Evolutionary conservation across 2,888 invertebrate genomes (phyloP).

Genomic region (Drosophila suboccidentalis): DNA sequence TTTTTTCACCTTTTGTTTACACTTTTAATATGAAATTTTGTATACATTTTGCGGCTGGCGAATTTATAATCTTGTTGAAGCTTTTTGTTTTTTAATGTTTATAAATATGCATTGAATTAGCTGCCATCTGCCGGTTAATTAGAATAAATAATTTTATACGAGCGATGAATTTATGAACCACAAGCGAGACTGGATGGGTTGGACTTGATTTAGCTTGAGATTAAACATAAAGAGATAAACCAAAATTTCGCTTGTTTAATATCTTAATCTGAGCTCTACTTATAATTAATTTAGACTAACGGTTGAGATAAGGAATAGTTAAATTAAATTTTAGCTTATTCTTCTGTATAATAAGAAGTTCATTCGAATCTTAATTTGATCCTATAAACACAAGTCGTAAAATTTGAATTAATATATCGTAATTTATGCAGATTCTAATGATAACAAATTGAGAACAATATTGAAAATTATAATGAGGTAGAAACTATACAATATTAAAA

Average conservation of each 20-base stretch:
- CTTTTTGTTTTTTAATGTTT: conserved; percentile 47
- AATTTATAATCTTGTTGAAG: conserved; percentile 50
- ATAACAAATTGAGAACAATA: not conserved
- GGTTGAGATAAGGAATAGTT: not conserved
- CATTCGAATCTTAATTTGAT: not conserved
- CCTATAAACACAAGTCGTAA: not conserved
- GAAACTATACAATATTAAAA: not conserved
- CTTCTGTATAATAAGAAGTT: not conserved
- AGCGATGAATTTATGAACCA: conserved; percentile 35
- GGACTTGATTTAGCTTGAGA: conserved; percentile 1
- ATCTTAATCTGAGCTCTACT: conserved; percentile 2
- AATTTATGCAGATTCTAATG: not conserved
- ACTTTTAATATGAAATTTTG: conserved; percentile 65
- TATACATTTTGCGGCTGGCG: conserved; percentile 45
- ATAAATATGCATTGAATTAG: conserved; percentile 67
- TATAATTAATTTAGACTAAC: not conserved
- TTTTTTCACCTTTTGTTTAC: conserved; percentile 61
- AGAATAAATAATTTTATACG: conserved; percentile 39
- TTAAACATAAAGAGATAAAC: conserved; percentile 8
- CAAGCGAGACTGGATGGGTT: conserved; percentile 2
- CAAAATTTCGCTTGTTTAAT: not conserved
- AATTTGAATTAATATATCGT: not conserved
- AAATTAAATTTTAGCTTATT: not conserved
- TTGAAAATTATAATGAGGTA: not conserved
- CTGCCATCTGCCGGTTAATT: conserved; percentile 50